Evolutionary conservation across 2,888 invertebrate genomes (phyloP).

Genomic region (Helobdella robusta): DNA sequence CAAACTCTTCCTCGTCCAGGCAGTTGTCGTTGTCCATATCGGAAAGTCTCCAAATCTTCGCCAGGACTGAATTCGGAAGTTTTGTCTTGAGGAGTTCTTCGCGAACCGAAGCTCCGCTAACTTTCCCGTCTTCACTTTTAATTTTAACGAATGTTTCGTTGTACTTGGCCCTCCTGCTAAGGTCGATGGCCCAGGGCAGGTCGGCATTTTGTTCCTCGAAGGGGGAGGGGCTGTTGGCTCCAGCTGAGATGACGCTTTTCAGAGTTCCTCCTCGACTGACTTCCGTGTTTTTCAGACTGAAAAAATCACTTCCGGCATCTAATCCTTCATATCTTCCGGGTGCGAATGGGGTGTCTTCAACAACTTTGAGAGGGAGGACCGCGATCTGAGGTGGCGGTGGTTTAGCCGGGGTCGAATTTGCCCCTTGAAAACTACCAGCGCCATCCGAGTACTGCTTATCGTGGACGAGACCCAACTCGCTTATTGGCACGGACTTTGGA

Average conservation of each 20-base stretch:
- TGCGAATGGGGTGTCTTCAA: conserved; percentile 18
- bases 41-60: conserved; percentile 19
- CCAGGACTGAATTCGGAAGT: conserved; percentile 18
- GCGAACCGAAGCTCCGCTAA: neutral
- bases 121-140: conserved; percentile 15
- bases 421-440: neutral
- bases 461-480: neutral
- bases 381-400: neutral
- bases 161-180: neutral
- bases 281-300: neutral
- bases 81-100: conserved; percentile 20
- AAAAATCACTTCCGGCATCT: conserved; percentile 19
- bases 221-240: neutral
- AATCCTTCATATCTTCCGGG: conserved; percentile 20
- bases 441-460: neutral
- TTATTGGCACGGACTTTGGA: neutral
- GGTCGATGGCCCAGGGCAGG: conserved; percentile 13
- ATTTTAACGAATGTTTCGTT: conserved; percentile 8
- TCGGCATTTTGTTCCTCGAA: neutral
- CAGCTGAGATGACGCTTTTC: neutral
- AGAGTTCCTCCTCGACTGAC: conserved; percentile 7
- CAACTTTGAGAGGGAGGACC: conserved; percentile 3
- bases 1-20: conserved; percentile 21
- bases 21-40: conserved; percentile 19
- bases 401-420: neutral